Conservation (phyloP, 2,888 invertebrate genomes). For the Barypeithes pellucidus region DNA sequence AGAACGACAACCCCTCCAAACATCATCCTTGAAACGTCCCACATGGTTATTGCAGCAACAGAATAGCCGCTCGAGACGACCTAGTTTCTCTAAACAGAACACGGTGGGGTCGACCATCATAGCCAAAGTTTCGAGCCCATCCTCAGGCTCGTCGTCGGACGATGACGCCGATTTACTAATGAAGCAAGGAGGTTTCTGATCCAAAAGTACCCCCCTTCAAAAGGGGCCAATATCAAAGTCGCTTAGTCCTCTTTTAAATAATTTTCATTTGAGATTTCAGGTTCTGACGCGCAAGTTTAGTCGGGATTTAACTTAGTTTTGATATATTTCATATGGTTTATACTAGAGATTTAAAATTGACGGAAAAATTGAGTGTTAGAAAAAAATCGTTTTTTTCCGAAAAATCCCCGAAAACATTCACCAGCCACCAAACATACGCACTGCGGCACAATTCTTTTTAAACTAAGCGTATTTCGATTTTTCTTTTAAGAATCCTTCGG, state of each 20-base stretch:
- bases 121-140: conserved; percentile 73
- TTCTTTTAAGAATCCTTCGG: no score
- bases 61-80: conserved; percentile 73
- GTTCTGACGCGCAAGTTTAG: conserved; percentile 45
- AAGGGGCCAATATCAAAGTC: conserved; percentile 50
- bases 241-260: conserved; percentile 50
- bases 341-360: not conserved
- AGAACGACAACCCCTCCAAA: conserved; percentile 69
- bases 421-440: no score
- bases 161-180: conserved; percentile 68
- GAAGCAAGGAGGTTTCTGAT: conserved; percentile 66
- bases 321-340: not conserved
- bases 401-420: no score
- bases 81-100: conserved; percentile 76
- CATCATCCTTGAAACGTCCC: conserved; percentile 63
- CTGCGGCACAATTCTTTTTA: no score
- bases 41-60: conserved; percentile 65
- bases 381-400: no score
- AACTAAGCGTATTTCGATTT: no score
- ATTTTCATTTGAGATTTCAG: conserved; percentile 45
- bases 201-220: conserved; percentile 43
- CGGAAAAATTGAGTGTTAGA: no score
- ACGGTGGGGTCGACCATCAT: conserved; percentile 77
- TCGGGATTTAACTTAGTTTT: conserved; percentile 33
- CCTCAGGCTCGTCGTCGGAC: conserved; percentile 71